Evolutionary conservation across 2,113 vertebrate species (phyloP).

Genomic region (Thryonomys swinderianus): DNA sequence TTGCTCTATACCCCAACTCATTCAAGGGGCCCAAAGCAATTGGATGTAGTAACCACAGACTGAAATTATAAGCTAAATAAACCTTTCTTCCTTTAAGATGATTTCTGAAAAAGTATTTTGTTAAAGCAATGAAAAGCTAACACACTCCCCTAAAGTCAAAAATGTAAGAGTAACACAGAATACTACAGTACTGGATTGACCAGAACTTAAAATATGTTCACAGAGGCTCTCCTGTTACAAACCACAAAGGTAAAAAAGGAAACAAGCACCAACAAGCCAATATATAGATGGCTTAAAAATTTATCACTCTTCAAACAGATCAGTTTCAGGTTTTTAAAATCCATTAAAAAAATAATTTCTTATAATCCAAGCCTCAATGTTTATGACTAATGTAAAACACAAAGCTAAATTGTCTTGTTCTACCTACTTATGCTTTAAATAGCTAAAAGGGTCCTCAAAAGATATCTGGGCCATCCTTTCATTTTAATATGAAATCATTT

Average conservation of each 20-base stretch:
- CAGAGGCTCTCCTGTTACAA: not conserved
- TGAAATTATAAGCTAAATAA: not conserved
- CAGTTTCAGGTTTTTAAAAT: conserved; percentile 5
- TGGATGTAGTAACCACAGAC: not conserved
- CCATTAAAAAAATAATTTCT: conserved; percentile 33
- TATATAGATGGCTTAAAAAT: not conserved
- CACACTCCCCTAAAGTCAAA: not conserved
- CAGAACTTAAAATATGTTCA: conserved; percentile 19
- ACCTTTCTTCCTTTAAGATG: not conserved
- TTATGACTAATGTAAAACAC: not conserved
- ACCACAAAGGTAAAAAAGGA: not conserved
- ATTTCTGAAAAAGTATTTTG: not conserved
- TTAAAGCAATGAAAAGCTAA: not conserved
- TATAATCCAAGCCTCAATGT: not conserved
- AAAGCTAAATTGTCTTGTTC: not conserved
- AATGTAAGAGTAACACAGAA: not conserved
- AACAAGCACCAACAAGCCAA: not conserved
- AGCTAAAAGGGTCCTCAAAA: conserved; percentile 22
- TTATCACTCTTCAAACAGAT: conserved; percentile 16
- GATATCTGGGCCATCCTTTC: not conserved
- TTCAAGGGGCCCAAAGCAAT: not conserved
- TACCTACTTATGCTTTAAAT: conserved; percentile 41
- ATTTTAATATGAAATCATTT: conserved; percentile 47
- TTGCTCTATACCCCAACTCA: not conserved
- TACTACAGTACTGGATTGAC: not conserved